Evolutionary conservation across 1,140 invertebrate genomes (phyloP).

Genomic region (Cydia amplana): DNA sequence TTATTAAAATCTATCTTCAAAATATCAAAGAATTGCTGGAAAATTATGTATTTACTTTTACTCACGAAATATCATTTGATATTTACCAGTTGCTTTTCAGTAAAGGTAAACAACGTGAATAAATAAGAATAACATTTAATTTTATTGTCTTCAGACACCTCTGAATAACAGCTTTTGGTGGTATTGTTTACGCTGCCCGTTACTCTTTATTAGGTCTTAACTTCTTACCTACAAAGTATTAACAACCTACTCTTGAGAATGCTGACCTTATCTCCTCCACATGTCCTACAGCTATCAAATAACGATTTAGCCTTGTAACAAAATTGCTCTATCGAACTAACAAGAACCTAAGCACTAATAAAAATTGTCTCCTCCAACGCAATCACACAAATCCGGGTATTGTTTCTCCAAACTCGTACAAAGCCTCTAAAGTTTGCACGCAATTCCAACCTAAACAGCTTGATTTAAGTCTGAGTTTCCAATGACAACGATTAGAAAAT

Average conservation of each 20-base stretch:
- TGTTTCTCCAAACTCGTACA: background rate
- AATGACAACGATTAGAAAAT: constrained; percentile 35
- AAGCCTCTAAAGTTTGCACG: background rate
- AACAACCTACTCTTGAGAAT: background rate
- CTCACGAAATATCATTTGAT: too few species aligned
- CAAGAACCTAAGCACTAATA: constrained; percentile 24
- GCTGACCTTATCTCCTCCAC: background rate
- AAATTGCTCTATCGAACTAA: constrained; percentile 22
- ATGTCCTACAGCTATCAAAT: constrained; percentile 1
- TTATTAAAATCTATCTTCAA: too few species aligned
- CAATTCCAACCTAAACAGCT: constrained; percentile 29
- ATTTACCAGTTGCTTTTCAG: too few species aligned
- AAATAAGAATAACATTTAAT: too few species aligned
- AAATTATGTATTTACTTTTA: too few species aligned
- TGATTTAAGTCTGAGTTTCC: constrained; percentile 23
- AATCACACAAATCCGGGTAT: constrained; percentile 11
- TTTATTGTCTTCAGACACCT: too few species aligned
- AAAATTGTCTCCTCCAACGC: constrained; percentile 20
- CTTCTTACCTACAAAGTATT: too few species aligned
- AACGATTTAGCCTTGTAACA: background rate
- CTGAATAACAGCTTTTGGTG: too few species aligned
- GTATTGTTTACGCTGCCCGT: too few species aligned
- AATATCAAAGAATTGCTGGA: too few species aligned
- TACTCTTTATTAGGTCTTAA: too few species aligned
- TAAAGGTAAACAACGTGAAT: too few species aligned